Conservation (phyloP, 1,140 invertebrate genomes). For the Pogonognathellus flavescens region DNA sequence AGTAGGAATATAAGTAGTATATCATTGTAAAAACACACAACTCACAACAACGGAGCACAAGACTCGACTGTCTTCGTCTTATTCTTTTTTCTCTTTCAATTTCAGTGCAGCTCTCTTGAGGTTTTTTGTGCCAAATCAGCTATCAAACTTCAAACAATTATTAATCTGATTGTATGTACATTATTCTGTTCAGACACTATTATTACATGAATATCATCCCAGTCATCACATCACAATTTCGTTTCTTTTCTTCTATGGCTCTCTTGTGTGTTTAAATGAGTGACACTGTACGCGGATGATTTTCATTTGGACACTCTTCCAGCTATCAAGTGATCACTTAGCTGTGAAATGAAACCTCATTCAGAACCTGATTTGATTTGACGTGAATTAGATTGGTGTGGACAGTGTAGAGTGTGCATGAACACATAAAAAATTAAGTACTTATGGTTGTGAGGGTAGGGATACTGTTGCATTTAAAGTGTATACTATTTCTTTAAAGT, state of each 20-base stretch:
- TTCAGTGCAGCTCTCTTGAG: not conserved
- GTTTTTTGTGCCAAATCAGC: conserved; percentile 32
- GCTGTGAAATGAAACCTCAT: conserved; percentile 46
- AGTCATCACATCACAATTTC: conserved; percentile 44
- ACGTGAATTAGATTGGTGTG: conserved; percentile 34
- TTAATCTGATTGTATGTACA: conserved; percentile 34
- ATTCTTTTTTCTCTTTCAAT: not conserved
- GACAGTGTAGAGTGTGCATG: conserved; percentile 10
- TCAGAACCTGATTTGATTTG: conserved; percentile 35
- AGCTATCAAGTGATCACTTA: conserved; percentile 33
- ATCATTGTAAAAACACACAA: no score
- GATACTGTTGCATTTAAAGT: not conserved
- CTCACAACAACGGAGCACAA: no score
- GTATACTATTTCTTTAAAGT: not conserved
- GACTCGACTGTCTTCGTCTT: not conserved
- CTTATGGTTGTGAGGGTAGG: not conserved
- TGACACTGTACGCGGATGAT: conserved; percentile 34
- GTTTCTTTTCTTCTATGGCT: not conserved
- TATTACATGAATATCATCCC: conserved; percentile 40
- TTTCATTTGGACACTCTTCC: conserved; percentile 27
- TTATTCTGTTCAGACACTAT: conserved; percentile 26
- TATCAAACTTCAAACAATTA: conserved; percentile 49
- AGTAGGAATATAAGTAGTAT: no score
- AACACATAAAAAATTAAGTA: not conserved
- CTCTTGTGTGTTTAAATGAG: not conserved